Conservation (phyloP, 2,797 vertebrate species). For the Podarcis siculus region DNA sequence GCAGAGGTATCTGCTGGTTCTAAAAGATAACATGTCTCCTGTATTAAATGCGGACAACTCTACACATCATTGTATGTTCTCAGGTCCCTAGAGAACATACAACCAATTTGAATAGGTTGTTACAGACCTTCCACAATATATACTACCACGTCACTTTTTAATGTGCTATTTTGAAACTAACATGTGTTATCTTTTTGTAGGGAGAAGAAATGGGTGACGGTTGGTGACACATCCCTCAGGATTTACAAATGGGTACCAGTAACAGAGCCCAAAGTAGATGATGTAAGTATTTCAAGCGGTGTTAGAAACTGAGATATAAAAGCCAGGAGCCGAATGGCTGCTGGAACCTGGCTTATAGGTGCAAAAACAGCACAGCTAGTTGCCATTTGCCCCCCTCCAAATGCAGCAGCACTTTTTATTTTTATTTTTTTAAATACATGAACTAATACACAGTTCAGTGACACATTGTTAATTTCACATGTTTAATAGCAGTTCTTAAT, state of each 20-base stretch:
- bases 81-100: slow-evolving; percentile 18
- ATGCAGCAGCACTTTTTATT: too few relatives aligned
- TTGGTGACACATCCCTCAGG: slow-evolving; percentile 96
- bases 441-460: too few relatives aligned
- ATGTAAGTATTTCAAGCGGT: slow-evolving; percentile 84
- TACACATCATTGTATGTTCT: slow-evolving; percentile 62
- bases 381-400: too few relatives aligned
- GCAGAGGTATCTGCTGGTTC: slow-evolving; percentile 37
- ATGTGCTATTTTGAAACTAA: slow-evolving; percentile 42
- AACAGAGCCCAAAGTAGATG: slow-evolving; percentile 96
- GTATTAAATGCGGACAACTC: slow-evolving; percentile 56
- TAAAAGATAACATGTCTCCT: slow-evolving; percentile 41
- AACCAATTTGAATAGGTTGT: slow-evolving; percentile 58
- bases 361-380: too few relatives aligned
- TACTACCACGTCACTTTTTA: slow-evolving; percentile 53
- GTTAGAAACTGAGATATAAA: too few relatives aligned
- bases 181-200: slow-evolving; percentile 75
- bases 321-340: too few relatives aligned
- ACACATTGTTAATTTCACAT: too few relatives aligned
- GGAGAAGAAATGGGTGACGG: slow-evolving; percentile 99
- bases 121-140: slow-evolving; percentile 58
- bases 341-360: too few relatives aligned
- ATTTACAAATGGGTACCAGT: slow-evolving; percentile 99
- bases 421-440: too few relatives aligned
- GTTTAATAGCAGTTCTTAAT: too few relatives aligned